phyloP scores from a whole-genome alignment of 2,113 vertebrate species.

The Colius striatus region DNA sequence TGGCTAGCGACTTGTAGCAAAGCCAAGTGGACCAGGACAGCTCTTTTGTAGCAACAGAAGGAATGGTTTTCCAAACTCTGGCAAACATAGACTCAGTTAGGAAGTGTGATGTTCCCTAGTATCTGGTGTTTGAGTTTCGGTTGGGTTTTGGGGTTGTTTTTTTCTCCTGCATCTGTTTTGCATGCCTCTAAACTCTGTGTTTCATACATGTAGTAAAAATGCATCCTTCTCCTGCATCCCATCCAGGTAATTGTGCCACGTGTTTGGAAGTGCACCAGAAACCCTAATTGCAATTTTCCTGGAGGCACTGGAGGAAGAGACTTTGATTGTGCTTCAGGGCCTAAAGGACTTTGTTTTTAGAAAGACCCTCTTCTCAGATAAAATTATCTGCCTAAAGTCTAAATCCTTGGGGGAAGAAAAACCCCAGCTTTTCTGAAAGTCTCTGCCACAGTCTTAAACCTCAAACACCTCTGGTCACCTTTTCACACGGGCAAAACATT shows the following conservation, averaged over 20 bases:
- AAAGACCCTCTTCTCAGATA: neutral
- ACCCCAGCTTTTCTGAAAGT: slow-evolving; percentile 7
- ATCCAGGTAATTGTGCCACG: neutral
- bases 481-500: neutral
- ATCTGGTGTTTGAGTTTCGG: neutral
- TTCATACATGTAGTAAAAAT: neutral
- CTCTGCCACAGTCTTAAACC: neutral
- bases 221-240: neutral
- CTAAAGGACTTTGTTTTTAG: neutral
- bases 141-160: neutral
- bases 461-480: neutral
- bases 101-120: neutral
- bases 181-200: neutral
- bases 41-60: neutral
- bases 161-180: neutral
- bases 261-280: neutral
- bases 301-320: neutral
- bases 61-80: neutral
- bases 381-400: neutral
- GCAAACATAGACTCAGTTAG: neutral
- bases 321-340: neutral
- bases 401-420: neutral
- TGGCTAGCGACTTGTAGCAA: neutral
- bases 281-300: neutral
- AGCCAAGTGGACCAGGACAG: neutral